phyloP scores from a whole-genome alignment of 2,797 vertebrate genomes.

The Tamandua tetradactyla region DNA sequence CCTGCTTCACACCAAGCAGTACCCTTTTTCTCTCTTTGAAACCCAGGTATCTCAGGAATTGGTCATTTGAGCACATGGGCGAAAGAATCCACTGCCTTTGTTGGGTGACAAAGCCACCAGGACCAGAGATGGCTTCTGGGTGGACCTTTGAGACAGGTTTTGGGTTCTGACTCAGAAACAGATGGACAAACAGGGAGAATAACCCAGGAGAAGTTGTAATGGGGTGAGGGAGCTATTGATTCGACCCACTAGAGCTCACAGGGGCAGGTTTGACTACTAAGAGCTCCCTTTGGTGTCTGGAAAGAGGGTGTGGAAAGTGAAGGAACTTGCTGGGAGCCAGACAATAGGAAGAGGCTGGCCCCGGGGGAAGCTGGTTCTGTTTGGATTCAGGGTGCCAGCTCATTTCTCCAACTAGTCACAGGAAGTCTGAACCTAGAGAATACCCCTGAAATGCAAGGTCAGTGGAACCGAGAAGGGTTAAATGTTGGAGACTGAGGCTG shows the following conservation, averaged over 20 bases:
- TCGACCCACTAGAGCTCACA: background rate
- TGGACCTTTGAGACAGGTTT: background rate
- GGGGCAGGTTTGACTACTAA: background rate
- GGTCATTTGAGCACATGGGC: too few species aligned
- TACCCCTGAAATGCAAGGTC: background rate
- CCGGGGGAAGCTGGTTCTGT: background rate
- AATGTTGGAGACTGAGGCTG: background rate
- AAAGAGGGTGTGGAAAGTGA: background rate
- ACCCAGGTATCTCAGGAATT: too few species aligned
- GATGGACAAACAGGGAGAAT: background rate
- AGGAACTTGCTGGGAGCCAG: background rate
- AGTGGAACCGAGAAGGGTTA: background rate
- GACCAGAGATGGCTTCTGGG: background rate
- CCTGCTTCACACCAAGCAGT: too few species aligned
- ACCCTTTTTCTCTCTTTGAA: too few species aligned
- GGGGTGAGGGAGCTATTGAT: background rate
- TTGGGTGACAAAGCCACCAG: too few species aligned
- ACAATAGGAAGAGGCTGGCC: background rate
- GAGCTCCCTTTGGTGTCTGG: background rate
- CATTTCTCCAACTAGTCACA: background rate
- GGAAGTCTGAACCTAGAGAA: background rate
- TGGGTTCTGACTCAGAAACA: background rate
- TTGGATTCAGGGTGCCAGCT: background rate
- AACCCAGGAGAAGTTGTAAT: background rate
- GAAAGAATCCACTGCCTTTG: too few species aligned